Percentiles rank a stretch among this genome's conserved stretches.
These are phyloP conservation scores for Actinopyga echinites DNA, from an alignment of 53 echinoderm and acorn worm species.

Conservation along the genomic window DNA sequence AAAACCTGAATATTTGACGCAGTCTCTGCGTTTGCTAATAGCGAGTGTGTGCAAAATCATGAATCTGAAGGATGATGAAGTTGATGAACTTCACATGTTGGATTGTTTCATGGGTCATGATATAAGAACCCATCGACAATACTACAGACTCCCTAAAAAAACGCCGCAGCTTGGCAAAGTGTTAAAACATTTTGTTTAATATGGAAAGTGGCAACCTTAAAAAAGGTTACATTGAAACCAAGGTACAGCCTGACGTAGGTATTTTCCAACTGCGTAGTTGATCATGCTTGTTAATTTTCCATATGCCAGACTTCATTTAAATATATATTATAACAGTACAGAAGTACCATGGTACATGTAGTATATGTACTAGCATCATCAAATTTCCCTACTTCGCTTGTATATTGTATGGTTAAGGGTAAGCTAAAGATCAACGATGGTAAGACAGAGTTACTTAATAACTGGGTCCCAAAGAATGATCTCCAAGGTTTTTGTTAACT, in stretches of 20 bases:
- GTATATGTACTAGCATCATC: too few species aligned
- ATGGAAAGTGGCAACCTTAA: conserved; percentile 60
- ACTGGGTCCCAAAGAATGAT: too few species aligned
- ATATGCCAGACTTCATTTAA: too few species aligned
- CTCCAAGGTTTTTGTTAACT: too few species aligned
- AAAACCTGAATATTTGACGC: conserved; percentile 59
- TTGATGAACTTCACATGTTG: conserved; percentile 63
- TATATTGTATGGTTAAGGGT: too few species aligned
- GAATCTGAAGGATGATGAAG: conserved; percentile 77
- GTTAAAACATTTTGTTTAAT: conserved; percentile 39
- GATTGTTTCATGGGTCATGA: conserved; percentile 70
- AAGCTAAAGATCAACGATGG: too few species aligned
- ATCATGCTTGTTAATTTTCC: too few species aligned
- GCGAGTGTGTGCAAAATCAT: conserved; percentile 64
- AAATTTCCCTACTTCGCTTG: too few species aligned
- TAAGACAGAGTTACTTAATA: too few species aligned
- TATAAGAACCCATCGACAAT: conserved; percentile 60
- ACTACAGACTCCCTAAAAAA: conserved; percentile 57
- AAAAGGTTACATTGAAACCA: conserved; percentile 50
- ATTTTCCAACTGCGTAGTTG: too few species aligned
- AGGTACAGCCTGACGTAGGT: conserved; percentile 18
- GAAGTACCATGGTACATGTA: too few species aligned
- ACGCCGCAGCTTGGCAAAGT: conserved; percentile 49
- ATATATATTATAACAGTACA: too few species aligned
- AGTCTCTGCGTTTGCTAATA: conserved; percentile 71